phyloP scores from a whole-genome alignment of 1,140 invertebrate genomes.

The Drosophila kohkoa region DNA sequence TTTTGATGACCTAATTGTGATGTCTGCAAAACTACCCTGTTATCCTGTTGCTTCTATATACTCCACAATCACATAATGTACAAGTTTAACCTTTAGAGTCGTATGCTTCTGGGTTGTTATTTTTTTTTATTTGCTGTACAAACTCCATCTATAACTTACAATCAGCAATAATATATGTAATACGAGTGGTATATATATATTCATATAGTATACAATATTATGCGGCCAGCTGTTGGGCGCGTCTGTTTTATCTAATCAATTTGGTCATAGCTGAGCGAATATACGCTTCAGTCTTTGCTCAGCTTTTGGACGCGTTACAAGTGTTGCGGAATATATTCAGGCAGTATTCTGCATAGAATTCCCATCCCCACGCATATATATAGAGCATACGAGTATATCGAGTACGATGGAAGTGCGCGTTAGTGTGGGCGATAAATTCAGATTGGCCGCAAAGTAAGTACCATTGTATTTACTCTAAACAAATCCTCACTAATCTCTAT shows the following conservation, averaged over 20 bases:
- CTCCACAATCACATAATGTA: background rate
- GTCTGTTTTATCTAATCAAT: conserved; percentile 51
- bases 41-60: conserved; percentile 19
- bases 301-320: conserved; percentile 60
- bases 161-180: conserved; percentile 5
- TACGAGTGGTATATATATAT: background rate
- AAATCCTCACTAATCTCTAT: conserved; percentile 11
- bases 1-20: conserved; percentile 51
- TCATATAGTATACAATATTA: background rate
- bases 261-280: conserved; percentile 38
- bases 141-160: conserved; percentile 8
- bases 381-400: conserved; percentile 13
- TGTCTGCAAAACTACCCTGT: conserved; percentile 38
- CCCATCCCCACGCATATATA: conserved; percentile 16
- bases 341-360: conserved; percentile 6
- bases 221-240: conserved; percentile 47
- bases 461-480: background rate
- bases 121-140: background rate
- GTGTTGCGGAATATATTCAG: conserved; percentile 44
- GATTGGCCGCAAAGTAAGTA: conserved; percentile 64
- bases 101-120: background rate
- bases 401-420: conserved; percentile 58
- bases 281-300: conserved; percentile 59
- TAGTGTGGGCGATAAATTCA: conserved; percentile 61
- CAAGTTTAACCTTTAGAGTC: background rate